Evolutionary conservation across 2,113 vertebrate genomes (phyloP), one percentile per base, ranked within the genome.

Genomic region (Phodopus roborovskii): DNA sequence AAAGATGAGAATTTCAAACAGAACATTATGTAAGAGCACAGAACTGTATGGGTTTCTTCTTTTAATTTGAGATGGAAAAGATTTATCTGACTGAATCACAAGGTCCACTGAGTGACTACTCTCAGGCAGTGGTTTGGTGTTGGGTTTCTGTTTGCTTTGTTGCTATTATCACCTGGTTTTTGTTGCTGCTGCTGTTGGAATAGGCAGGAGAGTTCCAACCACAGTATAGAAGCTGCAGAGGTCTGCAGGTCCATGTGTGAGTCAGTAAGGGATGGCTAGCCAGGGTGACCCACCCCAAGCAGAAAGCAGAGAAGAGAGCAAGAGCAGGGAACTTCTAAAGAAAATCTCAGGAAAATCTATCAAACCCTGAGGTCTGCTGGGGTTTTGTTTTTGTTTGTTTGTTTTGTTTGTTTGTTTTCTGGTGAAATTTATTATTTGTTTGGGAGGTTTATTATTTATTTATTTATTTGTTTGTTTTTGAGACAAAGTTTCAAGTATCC

Each of bases 1-100:
- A 81, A 93, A 82, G 39, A 74, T 42, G 48, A 84, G 70, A 88
- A 84, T 58, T 92, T 94, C 56, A 81, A 88, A 93, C 48, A 83
- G 48, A 9, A 13, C 66, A 33, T 60, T n/a, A n/a, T n/a, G n/a
- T 73, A 82, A 39, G 6, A 92, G 48, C 74, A 42, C 12, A 28
- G 58, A 58, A 77, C 74, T 75, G 62, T 36, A 5, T 28, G 17
- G n/a, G 84, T 45, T 75, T 42, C 19, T 75, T 42, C 17, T 45
- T 11, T 24, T 42, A 48, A 28, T 96, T 92, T 94, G 70, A 77
- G 89, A 78, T 10, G 17, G 45, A 58, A 92, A 81, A 73, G 30
- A 73, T 78, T 74, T 53, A n/a, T 48, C 28, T 48, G 50, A 39
- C 19, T 36, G 36, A 24, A 19, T 70, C 12, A 30, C n/a, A n/a